Base-by-base conservation (phyloP, 2,797 vertebrate species). In the Borostomias antarcticus region DNA sequence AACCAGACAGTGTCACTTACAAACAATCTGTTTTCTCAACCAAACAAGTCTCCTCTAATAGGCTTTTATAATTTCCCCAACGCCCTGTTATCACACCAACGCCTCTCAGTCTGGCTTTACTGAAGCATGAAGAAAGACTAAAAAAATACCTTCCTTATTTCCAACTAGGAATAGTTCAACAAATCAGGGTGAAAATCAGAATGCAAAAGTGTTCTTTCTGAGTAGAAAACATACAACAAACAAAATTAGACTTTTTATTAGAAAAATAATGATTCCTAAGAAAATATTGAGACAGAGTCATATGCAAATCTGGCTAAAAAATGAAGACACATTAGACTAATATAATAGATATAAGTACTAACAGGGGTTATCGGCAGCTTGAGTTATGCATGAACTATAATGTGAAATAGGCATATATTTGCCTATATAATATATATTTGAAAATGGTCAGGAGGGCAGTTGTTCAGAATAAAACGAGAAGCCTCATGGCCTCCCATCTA, bases 221-320 rank as follows among this genome's bases (percentile, higher is more conserved):
- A 81, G 78, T 83, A 75, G n/a, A n/a, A n/a, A n/a, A n/a, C n/a
- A n/a, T n/a, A n/a, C n/a, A n/a, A n/a, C n/a, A n/a, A n/a, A n/a
- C n/a, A n/a, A n/a, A n/a, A n/a, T n/a, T n/a, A n/a, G n/a, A 82
- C 85, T 76, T 80, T 69, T 69, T 63, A 66, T 82, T 79, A 68
- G 64, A 75, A 74, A 78, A 86, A 84, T 84, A 82, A 85, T 79
- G 77, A 78, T 63, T n/a, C n/a, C n/a, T n/a, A 69, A 69, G 70
- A 74, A 70, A n/a, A n/a, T 74, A 67, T 75, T 52, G 47, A 69
- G 76, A 74, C 66, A 69, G 51, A 76, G 71, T 69, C 78, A 82
- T 82, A 87, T 85, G 80, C 82, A 82, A 84, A 82, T 83, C 65
- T 50, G 68, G 62, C 64, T 56, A 33, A 56, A 72, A 78, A 73